Percentiles rank a stretch among this genome's conserved stretches.
These are phyloP conservation scores for Taurulus bubalis DNA, from an alignment of 2,113 vertebrate species.

Conservation along the genomic window DNA sequence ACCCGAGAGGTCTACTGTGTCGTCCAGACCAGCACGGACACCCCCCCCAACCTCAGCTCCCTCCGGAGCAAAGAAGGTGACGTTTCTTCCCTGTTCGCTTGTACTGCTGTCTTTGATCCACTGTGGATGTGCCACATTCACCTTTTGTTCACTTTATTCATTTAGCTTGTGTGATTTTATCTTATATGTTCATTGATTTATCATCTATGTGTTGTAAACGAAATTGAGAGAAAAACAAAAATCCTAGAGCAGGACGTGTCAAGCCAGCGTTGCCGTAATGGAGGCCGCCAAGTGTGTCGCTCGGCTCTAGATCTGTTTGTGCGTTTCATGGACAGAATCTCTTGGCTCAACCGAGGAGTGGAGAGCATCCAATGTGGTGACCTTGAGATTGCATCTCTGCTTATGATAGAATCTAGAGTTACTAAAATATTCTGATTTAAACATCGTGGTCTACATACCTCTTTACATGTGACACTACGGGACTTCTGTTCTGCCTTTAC, in stretches of 20 bases:
- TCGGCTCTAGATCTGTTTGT: neutral
- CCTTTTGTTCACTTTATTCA: neutral
- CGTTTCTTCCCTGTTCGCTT: neutral
- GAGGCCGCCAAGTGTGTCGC: neutral
- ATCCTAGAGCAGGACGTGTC: neutral
- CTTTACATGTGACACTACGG: neutral
- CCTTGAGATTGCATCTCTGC: neutral
- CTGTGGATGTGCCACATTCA: neutral
- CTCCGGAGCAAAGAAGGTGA: conserved; percentile 93
- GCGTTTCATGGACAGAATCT: neutral
- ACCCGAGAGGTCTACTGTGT: conserved; percentile 92
- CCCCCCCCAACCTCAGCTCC: conserved; percentile 81
- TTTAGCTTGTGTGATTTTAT: neutral
- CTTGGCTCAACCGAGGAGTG: neutral
- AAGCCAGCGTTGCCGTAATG: neutral
- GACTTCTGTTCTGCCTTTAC: neutral
- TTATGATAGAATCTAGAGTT: neutral
- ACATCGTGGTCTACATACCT: neutral
- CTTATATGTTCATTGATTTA: neutral
- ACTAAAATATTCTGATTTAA: neutral
- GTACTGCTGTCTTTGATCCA: neutral
- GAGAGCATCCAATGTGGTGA: neutral
- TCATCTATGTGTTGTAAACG: neutral
- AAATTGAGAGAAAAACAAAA: neutral
- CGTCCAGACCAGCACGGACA: conserved; percentile 85